Base-by-base conservation (phyloP, 2,113 vertebrate genomes). In the Philantomba maxwellii region DNA sequence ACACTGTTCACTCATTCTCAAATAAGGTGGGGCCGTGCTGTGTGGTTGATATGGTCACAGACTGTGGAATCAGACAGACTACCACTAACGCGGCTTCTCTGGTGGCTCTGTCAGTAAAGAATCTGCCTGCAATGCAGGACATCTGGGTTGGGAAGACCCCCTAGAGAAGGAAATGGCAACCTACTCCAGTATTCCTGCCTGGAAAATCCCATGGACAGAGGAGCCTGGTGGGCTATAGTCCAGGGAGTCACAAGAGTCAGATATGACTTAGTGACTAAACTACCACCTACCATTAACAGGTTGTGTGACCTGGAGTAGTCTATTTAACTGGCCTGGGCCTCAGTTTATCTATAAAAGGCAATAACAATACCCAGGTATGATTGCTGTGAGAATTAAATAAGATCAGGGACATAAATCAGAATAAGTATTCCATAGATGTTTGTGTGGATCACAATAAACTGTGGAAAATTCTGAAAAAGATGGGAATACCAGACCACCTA, bases 1-100 rank as follows among this genome's bases (percentile, higher is more conserved):
- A 66, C 39, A 33, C 26, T 84, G 1, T 55, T 73, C 25, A 33
- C 58, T 9, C 39, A 87, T 51, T 11, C 77, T 62, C 49, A 89
- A 28, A 62, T 30, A 77, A 49, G 39, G 49, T 0, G 6, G 2
- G 21, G 3, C 19, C 25, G 11, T n/a, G 6, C 5, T 3, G 0
- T 89, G 43, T n/a, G 58, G 25, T 1, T 33, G 39, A 55, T 1
- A 10, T 1, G 4, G 15, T 36, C 28, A 2, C 14, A 33, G 57
- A 25, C 66, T 43, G 39, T 36, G 53, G 77, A 82, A 70, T 53
- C 25, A 49, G 28, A 57, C 2, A 64, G 45, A 39, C 11, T 33
- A 11, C 58, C 23, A 36, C 15, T 30, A 9, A 17, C 3, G 45
- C 0, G 1, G n/a, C 36, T 6, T 73, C 36, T 39, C 36, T 25